phyloP scores from a whole-genome alignment of 2,797 vertebrate species.

The Bradypus variegatus region DNA sequence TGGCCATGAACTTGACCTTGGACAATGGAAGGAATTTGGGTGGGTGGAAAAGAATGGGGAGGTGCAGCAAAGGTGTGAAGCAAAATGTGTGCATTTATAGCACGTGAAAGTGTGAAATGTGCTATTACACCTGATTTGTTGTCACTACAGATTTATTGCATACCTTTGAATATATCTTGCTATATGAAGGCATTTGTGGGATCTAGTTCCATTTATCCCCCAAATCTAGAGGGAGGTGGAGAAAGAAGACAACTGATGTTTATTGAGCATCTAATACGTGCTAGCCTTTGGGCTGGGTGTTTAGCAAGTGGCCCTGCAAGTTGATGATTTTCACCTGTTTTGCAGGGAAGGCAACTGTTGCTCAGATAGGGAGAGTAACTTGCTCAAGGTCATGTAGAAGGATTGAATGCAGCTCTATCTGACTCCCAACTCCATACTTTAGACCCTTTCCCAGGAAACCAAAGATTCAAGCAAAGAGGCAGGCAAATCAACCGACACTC shows the following conservation, averaged over 20 bases:
- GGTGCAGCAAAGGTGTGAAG: not conserved
- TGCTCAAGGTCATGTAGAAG: not conserved
- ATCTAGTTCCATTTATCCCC: not conserved
- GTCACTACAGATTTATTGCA: not conserved
- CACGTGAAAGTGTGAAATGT: not conserved
- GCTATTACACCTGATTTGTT: not conserved
- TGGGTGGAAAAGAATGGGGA: not conserved
- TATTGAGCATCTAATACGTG: not conserved
- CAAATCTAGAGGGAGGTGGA: not conserved
- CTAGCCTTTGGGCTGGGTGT: not conserved
- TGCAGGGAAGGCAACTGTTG: not conserved
- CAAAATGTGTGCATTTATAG: not conserved
- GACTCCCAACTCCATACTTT: not conserved
- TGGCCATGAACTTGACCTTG: not conserved
- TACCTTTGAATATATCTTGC: not conserved
- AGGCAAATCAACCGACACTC: not conserved
- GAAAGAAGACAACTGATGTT: not conserved
- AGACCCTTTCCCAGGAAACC: not conserved
- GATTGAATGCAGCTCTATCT: not conserved
- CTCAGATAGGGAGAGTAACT: not conserved
- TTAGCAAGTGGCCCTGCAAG: not conserved
- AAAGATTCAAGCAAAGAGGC: not conserved
- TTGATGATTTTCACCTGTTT: not conserved
- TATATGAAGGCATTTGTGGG: not conserved
- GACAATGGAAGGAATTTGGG: not conserved